Base-by-base conservation (phyloP, 37 sponge, comb jelly and placozoan genomes). In the Oopsacas minuta region DNA sequence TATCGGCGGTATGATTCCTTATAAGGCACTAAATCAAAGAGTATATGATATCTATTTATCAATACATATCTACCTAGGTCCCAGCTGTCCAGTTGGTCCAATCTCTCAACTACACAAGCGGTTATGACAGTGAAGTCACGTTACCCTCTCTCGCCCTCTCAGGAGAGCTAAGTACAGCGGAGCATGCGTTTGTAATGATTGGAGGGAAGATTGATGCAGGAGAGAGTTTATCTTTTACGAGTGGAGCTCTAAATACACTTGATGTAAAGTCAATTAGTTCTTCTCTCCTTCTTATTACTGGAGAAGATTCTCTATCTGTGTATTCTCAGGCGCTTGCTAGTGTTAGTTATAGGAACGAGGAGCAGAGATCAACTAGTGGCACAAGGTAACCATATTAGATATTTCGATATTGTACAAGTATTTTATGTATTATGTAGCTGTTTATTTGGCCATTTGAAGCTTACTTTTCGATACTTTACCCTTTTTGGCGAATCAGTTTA, bases 261-360 rank as follows among this genome's bases (percentile, higher is more conserved):
- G 75, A 61, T 61, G 75, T 61, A 7, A 61, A n/a, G 75, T 12
- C 5, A 61, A 7, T 61, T 3, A 61, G 28, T 34, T 25, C 20
- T 61, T 61, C 75, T 7, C 75, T 61, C 30, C 7, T 61, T 5
- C 30, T 10, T 10, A 61, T 61, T 20, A 12, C 75, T 32, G 75
- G 75, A 61, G 75, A 20, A 34, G 75, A 61, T 34, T 10, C 20
- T 3, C 75, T 61, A 10, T 61, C 75, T 61, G 75, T 61, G 22
- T 61, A 61, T 61, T 61, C 75, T 20, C 75, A 61, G 75, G 75
- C 75, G 75, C 22, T 61, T 20, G 75, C 75, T 3, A 61, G 30
- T 61, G 75, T 61, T n/a, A 3, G 32, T n/a, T 61, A 61, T 61
- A 10, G 28, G 30, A 61, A 61, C 30, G 28, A n/a, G 75, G 75